phyloP scores from a whole-genome alignment of 2,797 vertebrate genomes.

The Natrix natrix region DNA sequence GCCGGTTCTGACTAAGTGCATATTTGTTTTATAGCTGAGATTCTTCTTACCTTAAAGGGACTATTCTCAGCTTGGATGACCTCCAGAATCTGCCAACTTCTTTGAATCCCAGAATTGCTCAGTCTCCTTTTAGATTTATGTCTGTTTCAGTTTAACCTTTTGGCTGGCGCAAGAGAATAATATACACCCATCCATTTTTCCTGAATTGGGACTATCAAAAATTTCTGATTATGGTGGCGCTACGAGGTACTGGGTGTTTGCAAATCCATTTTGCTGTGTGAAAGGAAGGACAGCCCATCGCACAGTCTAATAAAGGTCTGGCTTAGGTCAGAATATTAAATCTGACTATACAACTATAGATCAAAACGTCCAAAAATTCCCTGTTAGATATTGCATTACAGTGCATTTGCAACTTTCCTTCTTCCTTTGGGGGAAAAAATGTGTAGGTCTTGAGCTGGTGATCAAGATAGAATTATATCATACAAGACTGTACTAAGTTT shows the following conservation, averaged over 20 bases:
- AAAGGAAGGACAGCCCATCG: background rate
- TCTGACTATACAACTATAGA: background rate
- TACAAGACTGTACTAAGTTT: background rate
- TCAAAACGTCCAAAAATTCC: background rate
- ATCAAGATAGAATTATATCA: conserved; percentile 5
- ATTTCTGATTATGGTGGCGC: background rate
- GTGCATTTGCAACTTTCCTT: background rate
- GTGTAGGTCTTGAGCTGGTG: background rate
- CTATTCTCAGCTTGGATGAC: background rate
- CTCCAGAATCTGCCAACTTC: background rate
- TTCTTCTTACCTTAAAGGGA: background rate
- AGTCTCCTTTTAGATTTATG: background rate
- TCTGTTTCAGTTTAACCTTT: background rate
- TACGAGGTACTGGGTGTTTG: background rate
- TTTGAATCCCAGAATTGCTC: background rate
- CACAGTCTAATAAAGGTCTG: background rate
- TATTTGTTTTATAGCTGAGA: background rate
- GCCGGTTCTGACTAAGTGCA: background rate
- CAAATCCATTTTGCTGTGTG: background rate
- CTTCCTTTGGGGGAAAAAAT: background rate
- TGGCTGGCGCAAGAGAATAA: background rate
- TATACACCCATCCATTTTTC: background rate
- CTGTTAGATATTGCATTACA: background rate
- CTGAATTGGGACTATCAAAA: background rate
- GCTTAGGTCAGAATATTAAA: background rate